Evolutionary conservation across 2,888 invertebrate species (phyloP), one percentile per base, ranked within the genome.

Genomic region (Phengaris arion): DNA sequence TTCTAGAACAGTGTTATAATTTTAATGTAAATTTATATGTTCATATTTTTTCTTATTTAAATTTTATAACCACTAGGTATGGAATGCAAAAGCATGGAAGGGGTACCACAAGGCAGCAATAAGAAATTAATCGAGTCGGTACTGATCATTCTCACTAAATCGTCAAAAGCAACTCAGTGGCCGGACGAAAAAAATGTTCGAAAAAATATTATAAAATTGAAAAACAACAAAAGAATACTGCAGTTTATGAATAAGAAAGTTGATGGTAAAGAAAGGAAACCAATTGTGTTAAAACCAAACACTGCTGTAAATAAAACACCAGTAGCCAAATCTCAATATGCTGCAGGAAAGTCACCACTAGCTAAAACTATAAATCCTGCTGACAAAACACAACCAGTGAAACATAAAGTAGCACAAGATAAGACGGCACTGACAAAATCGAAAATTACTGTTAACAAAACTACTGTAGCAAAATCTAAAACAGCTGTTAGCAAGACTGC

Each of bases 91-190:
- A 13, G 6, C 5, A 64, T 64, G 64, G 64, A 64, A 64, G 35
- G 35, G 12, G 10, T 59, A 59, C 15, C 59, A 22, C 64, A 64
- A 45, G 64, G 45, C 0, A 64, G n/a, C n/a, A n/a, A n/a, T n/a
- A n/a, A n/a, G n/a, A n/a, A n/a, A n/a, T n/a, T 45, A 64, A 35
- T 64, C 10, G 64, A 64, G 35, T 64, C 64, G 64, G 64, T 45
- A 12, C 7, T 64, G 2, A 15, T 12, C 4, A 64, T 35, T 0
- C 13, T 64, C 15, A 13, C 35, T 64, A 64, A 64, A 45, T 64
- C 64, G 12, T 35, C 64, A 35, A 64, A 64, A 64, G 64, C 64
- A 6, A 64, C 35, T 10, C 64, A 64, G 35, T 64, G 64, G 64
- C 64, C 35, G 35, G 64, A 12, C 64, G 35, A 64, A 45, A 45